Evolutionary conservation across 2,888 invertebrate genomes (phyloP).

Genomic region (Melipona bicolor): DNA sequence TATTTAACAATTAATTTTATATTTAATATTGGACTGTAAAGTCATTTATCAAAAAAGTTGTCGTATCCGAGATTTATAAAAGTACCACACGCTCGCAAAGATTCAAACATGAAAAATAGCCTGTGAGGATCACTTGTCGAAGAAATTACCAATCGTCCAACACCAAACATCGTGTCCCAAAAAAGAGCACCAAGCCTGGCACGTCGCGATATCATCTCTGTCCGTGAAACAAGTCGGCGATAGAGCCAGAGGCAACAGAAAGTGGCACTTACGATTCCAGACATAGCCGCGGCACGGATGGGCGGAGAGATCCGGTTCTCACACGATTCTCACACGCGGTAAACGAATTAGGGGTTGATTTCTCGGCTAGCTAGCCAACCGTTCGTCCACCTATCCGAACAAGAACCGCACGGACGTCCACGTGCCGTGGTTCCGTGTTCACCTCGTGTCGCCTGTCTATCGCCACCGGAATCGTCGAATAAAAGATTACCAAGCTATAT

Average conservation of each 20-base stretch:
- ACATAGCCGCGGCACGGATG: conserved; percentile 54
- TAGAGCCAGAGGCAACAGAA: conserved; percentile 47
- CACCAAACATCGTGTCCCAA: not conserved
- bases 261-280: conserved; percentile 69
- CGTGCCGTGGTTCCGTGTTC: conserved; percentile 39
- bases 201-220: not conserved
- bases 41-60: not conserved
- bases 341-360: conserved; percentile 78
- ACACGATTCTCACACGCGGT: conserved; percentile 69
- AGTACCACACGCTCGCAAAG: no score
- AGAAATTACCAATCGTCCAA: not conserved
- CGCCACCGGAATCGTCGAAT: conserved; percentile 50
- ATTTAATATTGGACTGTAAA: not conserved
- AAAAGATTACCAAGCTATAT: conserved; percentile 50
- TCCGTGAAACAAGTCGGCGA: not conserved
- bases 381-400: conserved; percentile 37
- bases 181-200: not conserved
- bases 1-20: no score
- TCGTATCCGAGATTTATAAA: no score
- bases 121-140: no score
- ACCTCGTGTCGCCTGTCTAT: conserved; percentile 57
- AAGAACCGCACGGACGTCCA: conserved; percentile 45
- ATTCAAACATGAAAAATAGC: no score
- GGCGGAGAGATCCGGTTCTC: conserved; percentile 31
- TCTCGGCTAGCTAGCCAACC: conserved; percentile 70